Evolutionary conservation across 2,888 invertebrate species (phyloP).

Genomic region (Drosophila anceps): DNA sequence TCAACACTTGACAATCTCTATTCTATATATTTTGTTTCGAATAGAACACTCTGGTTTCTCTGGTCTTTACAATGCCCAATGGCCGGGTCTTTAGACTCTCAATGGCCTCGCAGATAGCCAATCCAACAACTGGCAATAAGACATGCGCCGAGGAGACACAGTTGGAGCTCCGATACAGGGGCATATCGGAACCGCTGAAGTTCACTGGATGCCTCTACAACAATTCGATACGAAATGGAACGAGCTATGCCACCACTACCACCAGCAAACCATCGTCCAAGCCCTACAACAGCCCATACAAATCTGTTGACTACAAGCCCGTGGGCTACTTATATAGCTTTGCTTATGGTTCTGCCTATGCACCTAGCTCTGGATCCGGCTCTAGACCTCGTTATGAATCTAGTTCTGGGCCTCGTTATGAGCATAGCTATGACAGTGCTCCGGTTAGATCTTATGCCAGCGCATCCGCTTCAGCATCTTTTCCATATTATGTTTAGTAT

Average conservation of each 20-base stretch:
- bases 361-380: neutral
- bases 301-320: slow-evolving; percentile 7
- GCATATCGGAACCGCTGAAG: slow-evolving; percentile 6
- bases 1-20: neutral
- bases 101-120: slow-evolving; percentile 22
- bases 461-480: slow-evolving; percentile 5
- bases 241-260: slow-evolving; percentile 1
- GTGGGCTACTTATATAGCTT: slow-evolving; percentile 16
- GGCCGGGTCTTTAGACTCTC: slow-evolving; percentile 25
- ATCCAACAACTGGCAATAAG: slow-evolving; percentile 25
- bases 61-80: slow-evolving; percentile 21
- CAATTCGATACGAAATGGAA: neutral
- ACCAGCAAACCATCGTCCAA: neutral
- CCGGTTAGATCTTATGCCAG: neutral
- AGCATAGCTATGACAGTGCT: too few species aligned
- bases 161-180: slow-evolving; percentile 18
- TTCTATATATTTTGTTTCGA: neutral
- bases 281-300: neutral
- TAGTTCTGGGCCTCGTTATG: neutral
- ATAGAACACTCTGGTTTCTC: slow-evolving; percentile 30
- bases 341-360: neutral
- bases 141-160: slow-evolving; percentile 22
- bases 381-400: too few species aligned
- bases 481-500: slow-evolving; percentile 9
- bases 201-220: slow-evolving; percentile 35